Percentiles rank a stretch among this genome's conserved stretches.
phyloP scores from a whole-genome alignment of 2,888 invertebrate species.

The Lasioglossum vierecki region DNA sequence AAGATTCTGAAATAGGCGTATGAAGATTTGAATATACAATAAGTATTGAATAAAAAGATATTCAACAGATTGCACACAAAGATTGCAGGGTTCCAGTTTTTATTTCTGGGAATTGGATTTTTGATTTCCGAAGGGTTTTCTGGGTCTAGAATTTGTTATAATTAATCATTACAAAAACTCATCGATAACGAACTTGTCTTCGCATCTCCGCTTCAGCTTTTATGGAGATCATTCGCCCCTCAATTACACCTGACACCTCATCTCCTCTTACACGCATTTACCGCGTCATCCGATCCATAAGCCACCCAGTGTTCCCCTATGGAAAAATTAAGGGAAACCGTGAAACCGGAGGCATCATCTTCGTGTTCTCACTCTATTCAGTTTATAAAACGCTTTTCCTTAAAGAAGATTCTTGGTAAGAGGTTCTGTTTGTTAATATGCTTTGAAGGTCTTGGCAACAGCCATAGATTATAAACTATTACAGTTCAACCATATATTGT shows the following conservation, averaged over 20 bases:
- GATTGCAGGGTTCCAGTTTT: not conserved
- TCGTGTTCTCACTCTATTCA: not conserved
- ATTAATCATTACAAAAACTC: not conserved
- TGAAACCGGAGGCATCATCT: constrained; percentile 40
- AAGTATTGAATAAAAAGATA: too few species aligned
- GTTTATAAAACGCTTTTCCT: constrained; percentile 59
- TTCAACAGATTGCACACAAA: too few species aligned
- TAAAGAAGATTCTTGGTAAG: constrained; percentile 35
- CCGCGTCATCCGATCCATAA: not conserved
- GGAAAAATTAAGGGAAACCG: constrained; percentile 55
- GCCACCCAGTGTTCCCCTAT: not conserved
- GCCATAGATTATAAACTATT: too few species aligned
- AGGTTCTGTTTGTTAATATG: too few species aligned
- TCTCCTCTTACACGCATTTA: constrained; percentile 17
- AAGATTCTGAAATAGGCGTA: not conserved
- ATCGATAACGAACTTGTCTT: not conserved
- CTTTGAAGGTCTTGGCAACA: too few species aligned
- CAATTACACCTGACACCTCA: not conserved
- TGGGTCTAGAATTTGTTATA: not conserved
- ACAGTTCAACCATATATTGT: too few species aligned
- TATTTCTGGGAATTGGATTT: not conserved
- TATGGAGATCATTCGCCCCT: not conserved
- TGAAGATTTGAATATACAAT: not conserved
- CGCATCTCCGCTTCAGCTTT: not conserved
- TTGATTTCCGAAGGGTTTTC: not conserved